phyloP scores from a whole-genome alignment of 1,140 invertebrate genomes.

The Aplysia californica region DNA sequence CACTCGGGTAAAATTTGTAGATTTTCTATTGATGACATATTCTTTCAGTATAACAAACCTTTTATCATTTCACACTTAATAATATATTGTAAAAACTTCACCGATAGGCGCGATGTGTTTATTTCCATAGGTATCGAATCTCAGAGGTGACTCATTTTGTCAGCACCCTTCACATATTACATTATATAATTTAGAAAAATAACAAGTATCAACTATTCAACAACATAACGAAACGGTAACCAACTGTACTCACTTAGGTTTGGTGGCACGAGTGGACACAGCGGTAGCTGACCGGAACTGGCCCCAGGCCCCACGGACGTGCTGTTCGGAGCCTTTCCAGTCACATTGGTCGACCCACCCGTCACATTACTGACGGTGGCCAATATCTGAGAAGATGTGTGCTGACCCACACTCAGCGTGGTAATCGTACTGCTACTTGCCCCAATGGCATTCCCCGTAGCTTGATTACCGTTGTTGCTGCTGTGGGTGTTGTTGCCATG shows the following conservation, averaged over 20 bases:
- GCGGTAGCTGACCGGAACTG: background rate
- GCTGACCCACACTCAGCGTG: background rate
- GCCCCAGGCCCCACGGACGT: background rate
- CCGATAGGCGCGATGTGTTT: too few relatives aligned
- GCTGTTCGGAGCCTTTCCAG: background rate
- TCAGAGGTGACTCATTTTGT: too few relatives aligned
- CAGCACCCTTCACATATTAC: too few relatives aligned
- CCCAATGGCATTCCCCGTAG: background rate
- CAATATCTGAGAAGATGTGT: background rate
- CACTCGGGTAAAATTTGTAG: too few relatives aligned
- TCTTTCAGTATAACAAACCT: too few relatives aligned
- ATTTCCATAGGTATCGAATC: too few relatives aligned
- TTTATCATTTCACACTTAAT: too few relatives aligned
- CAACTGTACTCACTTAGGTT: constrained; percentile 1
- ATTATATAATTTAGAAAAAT: too few relatives aligned
- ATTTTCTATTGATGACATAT: too few relatives aligned
- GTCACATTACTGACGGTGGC: background rate
- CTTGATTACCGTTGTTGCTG: background rate
- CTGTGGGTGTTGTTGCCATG: background rate
- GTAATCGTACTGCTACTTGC: background rate
- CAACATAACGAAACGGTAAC: background rate
- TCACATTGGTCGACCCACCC: background rate
- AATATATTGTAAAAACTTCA: too few relatives aligned
- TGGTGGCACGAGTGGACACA: background rate
- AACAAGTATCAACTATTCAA: too few relatives aligned